Percentiles rank a stretch among this genome's conserved stretches.
Conservation (phyloP, 1,140 invertebrate species). For the Sycophaga agraensis region DNA sequence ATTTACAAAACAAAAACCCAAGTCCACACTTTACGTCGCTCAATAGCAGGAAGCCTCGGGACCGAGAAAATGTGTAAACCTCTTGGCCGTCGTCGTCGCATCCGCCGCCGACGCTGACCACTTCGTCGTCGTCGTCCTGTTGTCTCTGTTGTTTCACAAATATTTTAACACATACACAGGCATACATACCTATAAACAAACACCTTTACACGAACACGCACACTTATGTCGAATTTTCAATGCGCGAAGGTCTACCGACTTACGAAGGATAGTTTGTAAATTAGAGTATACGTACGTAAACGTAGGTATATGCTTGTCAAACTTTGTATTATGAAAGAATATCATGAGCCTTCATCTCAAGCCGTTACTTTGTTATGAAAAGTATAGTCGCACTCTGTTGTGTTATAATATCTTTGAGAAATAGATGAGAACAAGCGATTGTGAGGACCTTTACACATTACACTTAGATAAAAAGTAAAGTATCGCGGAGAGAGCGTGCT, state of each 20-base stretch:
- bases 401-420: not conserved
- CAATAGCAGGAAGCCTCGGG: constrained; percentile 55
- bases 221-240: constrained; percentile 41
- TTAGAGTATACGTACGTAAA: not conserved
- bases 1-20: constrained; percentile 5
- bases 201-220: not conserved
- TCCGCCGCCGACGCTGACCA: constrained; percentile 3
- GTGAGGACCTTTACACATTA: too few relatives aligned
- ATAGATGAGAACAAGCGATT: not conserved
- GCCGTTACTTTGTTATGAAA: not conserved
- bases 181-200: too few relatives aligned
- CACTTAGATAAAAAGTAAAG: too few relatives aligned
- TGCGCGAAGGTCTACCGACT: constrained; percentile 50
- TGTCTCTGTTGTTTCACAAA: not conserved
- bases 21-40: constrained; percentile 15
- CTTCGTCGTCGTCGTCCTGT: constrained; percentile 14
- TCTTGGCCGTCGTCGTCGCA: constrained; percentile 23
- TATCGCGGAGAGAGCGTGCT: not conserved
- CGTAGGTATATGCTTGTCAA: not conserved
- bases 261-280: constrained; percentile 32
- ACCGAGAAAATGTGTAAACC: constrained; percentile 42
- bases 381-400: not conserved
- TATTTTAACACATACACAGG: too few relatives aligned
- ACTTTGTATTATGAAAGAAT: not conserved
- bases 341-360: not conserved